Evolutionary conservation across 1,140 invertebrate genomes (phyloP).

Genomic region (Hylyphantes graminicola): DNA sequence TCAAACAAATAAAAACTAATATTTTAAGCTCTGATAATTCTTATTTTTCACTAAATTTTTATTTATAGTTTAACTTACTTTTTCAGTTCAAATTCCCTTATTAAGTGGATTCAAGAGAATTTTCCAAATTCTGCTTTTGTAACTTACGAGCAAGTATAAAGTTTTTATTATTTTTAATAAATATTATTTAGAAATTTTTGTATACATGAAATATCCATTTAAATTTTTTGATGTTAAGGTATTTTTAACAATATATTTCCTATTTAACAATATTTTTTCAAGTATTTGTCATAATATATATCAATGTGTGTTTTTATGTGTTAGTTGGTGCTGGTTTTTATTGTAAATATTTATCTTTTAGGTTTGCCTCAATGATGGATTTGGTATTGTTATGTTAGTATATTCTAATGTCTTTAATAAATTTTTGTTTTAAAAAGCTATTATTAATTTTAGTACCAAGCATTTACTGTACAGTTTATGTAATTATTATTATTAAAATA

Average conservation of each 20-base stretch:
- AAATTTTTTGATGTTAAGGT: too few species aligned
- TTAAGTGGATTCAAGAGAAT: constrained; percentile 67
- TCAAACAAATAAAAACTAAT: background rate
- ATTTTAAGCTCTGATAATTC: background rate
- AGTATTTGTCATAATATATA: background rate
- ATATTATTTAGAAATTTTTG: background rate
- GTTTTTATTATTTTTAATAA: background rate
- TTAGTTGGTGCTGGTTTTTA: background rate
- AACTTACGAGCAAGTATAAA: constrained; percentile 71
- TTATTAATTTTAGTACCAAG: background rate
- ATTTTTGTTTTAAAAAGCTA: background rate
- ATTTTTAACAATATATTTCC: too few species aligned
- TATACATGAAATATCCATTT: too few species aligned
- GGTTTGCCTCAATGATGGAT: constrained; percentile 39
- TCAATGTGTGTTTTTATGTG: background rate
- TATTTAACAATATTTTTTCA: too few species aligned
- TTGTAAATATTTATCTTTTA: background rate
- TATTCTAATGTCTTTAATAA: background rate
- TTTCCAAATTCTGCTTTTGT: constrained; percentile 69
- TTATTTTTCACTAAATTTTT: too few species aligned
- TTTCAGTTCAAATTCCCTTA: constrained; percentile 68
- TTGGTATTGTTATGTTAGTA: constrained; percentile 52
- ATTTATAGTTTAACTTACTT: background rate
- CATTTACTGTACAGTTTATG: background rate
- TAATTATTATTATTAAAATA: too few species aligned